phyloP scores from a whole-genome alignment of 2,113 vertebrate genomes.

The Neogobius melanostomus region DNA sequence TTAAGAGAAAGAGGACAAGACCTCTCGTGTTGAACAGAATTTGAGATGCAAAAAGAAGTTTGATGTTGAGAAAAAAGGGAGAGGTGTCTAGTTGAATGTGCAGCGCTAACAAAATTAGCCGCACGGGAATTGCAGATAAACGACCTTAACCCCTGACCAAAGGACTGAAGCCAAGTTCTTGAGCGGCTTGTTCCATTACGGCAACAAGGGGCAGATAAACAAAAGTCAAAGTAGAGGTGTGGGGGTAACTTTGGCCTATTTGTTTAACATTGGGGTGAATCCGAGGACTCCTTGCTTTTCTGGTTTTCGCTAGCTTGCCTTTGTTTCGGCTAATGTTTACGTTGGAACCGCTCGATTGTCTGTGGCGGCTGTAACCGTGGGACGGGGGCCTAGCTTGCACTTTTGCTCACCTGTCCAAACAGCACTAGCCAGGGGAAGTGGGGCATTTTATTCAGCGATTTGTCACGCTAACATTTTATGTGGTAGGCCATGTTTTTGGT shows the following conservation, averaged over 20 bases:
- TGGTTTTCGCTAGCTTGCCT: conserved; percentile 56
- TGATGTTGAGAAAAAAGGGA: conserved; percentile 18
- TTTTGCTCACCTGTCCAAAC: conserved; percentile 82
- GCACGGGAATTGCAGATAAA: conserved; percentile 18
- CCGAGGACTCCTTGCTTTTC: conserved; percentile 46
- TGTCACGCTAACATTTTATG: conserved; percentile 57
- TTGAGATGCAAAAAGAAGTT: conserved; percentile 26
- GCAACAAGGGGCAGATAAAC: conserved; percentile 24
- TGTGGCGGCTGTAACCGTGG: conserved; percentile 61
- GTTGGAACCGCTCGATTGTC: conserved; percentile 58
- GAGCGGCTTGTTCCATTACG: conserved; percentile 54
- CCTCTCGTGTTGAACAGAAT: conserved; percentile 55
- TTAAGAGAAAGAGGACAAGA: conserved; percentile 52
- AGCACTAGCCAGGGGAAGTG: conserved; percentile 69
- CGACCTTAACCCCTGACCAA: conserved; percentile 16
- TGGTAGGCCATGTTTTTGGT: conserved; percentile 20
- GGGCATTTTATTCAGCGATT: conserved; percentile 62
- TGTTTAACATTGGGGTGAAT: conserved; percentile 61
- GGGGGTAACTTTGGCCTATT: conserved; percentile 46
- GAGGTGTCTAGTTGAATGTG: conserved; percentile 48
- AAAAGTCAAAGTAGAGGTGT: conserved; percentile 22
- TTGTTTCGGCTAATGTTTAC: conserved; percentile 58
- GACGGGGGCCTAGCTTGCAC: conserved; percentile 72
- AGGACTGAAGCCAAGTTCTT: conserved; percentile 24
- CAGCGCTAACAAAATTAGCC: conserved; percentile 49